phyloP scores from a whole-genome alignment of 1,140 invertebrate species.

The Sarcophaga bullata region DNA sequence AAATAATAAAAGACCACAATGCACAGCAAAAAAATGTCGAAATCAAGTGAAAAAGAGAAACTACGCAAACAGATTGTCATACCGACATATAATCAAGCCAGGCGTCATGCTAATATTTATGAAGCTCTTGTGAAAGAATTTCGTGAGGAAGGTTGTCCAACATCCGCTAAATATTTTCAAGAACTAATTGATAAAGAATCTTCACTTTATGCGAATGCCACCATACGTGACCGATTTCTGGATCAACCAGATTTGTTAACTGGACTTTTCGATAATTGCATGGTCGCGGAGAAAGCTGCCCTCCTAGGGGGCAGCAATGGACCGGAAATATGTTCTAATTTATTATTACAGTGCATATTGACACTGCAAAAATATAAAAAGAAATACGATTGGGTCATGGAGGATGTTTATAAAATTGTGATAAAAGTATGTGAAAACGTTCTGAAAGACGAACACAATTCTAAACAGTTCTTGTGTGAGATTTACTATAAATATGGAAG shows the following conservation, averaged over 20 bases:
- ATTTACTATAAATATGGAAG: constrained; percentile 19
- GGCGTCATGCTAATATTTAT: constrained; percentile 1
- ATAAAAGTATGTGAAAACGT: constrained; percentile 48
- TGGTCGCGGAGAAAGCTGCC: constrained; percentile 49
- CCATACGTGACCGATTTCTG: constrained; percentile 49
- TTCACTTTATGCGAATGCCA: constrained; percentile 47
- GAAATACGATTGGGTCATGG: constrained; percentile 52
- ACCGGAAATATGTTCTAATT: constrained; percentile 48
- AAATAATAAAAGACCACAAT: too few species aligned
- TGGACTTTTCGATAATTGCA: constrained; percentile 49
- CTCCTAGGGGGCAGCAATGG: constrained; percentile 45
- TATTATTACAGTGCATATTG: constrained; percentile 51
- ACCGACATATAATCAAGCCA: constrained; percentile 1
- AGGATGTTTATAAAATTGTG: constrained; percentile 53
- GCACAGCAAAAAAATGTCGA: too few species aligned
- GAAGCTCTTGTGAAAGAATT: constrained; percentile 21
- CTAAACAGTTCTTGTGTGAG: background rate
- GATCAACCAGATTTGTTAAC: constrained; percentile 51
- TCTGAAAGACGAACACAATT: background rate
- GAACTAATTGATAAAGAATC: constrained; percentile 44
- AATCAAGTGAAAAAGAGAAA: background rate
- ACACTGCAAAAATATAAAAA: constrained; percentile 51
- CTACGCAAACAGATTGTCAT: background rate
- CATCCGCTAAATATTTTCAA: constrained; percentile 25
- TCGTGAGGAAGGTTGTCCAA: constrained; percentile 32